phyloP scores from a whole-genome alignment of 2,888 invertebrate genomes.

The Acronicta psi region DNA sequence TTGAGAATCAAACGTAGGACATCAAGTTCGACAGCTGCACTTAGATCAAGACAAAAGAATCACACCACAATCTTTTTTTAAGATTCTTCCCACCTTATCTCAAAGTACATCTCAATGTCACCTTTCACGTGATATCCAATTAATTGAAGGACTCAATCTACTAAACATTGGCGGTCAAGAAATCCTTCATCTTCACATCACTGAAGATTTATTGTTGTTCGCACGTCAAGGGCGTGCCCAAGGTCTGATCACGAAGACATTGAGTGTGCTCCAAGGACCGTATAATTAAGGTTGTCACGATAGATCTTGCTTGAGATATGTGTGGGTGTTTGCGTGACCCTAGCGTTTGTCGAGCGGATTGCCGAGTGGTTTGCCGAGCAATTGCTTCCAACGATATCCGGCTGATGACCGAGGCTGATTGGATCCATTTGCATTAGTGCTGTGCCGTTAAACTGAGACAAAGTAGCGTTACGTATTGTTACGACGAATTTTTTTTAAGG shows the following conservation, averaged over 20 bases:
- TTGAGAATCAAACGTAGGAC: no score
- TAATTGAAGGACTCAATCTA: slow-evolving; percentile 6
- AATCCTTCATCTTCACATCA: slow-evolving; percentile 9
- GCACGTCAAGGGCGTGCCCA: slow-evolving; percentile 33
- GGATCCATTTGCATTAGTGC: slow-evolving; percentile 53
- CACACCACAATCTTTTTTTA: no score
- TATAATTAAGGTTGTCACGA: slow-evolving; percentile 73
- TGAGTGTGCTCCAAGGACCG: slow-evolving; percentile 57
- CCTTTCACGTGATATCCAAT: neutral
- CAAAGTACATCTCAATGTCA: neutral
- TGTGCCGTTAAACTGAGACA: slow-evolving; percentile 38
- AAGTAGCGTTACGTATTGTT: slow-evolving; percentile 29
- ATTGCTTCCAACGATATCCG: slow-evolving; percentile 55
- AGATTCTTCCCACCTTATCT: neutral
- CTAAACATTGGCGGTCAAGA: no score
- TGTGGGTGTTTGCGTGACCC: slow-evolving; percentile 60
- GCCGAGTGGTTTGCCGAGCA: slow-evolving; percentile 57
- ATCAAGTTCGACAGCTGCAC: no score
- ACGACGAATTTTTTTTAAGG: slow-evolving; percentile 16
- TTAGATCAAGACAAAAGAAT: no score
- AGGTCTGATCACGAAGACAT: slow-evolving; percentile 62
- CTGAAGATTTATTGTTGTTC: slow-evolving; percentile 20
- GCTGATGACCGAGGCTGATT: slow-evolving; percentile 51
- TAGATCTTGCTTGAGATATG: slow-evolving; percentile 52
- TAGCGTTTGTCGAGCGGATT: no score